Evolutionary conservation across 1,140 invertebrate species (phyloP), one percentile per base, ranked within the genome.

Genomic region (Anoplolepis gracilipes): DNA sequence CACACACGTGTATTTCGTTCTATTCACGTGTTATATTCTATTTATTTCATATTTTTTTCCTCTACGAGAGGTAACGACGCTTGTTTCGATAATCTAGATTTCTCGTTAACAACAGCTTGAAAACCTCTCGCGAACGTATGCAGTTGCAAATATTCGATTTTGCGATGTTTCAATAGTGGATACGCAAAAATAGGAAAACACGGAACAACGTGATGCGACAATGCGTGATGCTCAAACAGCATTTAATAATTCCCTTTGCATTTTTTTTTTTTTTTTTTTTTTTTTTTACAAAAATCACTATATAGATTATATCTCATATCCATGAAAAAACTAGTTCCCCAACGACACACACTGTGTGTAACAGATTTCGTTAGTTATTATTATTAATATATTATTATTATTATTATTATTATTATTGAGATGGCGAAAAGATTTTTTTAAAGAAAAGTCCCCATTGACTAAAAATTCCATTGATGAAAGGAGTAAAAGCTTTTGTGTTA

Each of bases 91-190:
- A 81, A 81, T 82, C 67, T 59, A 53, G 53, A 82, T 82, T 82
- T 73, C 0, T 53, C 13, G 67, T 42, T 73, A 72, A 81, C 36
- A 57, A 82, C 67, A 82, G n/a, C 36, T 73, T 59, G 36, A 73
- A 61, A 82, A 67, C 67, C 39, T 73, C 67, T 82, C 78, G 16
- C 53, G 36, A 11, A 81, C 57, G 25, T 81, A 72, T 72, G 78
- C 67, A 72, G 73, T 73, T 73, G 67, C 53, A 82, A 82, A 82
- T 82, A 82, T 82, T 82, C 57, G 53, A 59, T 82, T 81, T 73
- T 49, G 67, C 67, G 28, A 82, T 82, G 78, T 82, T 82, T 82
- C 53, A 82, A 82, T 53, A 82, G 28, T 7, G 36, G 4, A 30
- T 19, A n/a, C 28, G 49, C 19, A 59, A 82, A 82, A 82, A 82